phyloP scores from a whole-genome alignment of 2,888 invertebrate genomes.

The Nomada ferruginata region DNA sequence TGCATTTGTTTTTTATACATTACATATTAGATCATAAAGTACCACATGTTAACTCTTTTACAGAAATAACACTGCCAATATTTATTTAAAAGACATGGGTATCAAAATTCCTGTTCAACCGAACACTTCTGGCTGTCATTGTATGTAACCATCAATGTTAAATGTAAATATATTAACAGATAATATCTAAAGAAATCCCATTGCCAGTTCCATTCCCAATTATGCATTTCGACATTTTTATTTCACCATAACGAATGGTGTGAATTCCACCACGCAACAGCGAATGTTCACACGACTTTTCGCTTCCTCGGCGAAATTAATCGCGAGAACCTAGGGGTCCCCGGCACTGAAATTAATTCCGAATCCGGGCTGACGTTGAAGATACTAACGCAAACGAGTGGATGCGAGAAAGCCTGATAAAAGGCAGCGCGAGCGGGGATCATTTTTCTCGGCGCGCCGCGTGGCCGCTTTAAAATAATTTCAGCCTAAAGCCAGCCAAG shows the following conservation, averaged over 20 bases:
- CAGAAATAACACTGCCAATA: no score
- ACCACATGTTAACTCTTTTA: no score
- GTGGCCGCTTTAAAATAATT: constrained; percentile 52
- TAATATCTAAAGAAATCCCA: background rate
- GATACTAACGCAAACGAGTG: constrained; percentile 2
- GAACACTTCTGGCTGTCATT: no score
- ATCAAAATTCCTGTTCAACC: no score
- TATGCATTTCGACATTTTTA: background rate
- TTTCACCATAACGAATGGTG: background rate
- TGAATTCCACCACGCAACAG: no score
- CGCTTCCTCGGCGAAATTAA: background rate
- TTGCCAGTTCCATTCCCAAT: background rate
- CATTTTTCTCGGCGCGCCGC: constrained; percentile 26
- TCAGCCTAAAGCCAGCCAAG: constrained; percentile 31
- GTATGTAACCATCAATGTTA: no score
- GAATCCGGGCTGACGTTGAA: background rate
- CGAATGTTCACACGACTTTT: background rate
- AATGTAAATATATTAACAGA: no score
- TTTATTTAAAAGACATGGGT: no score
- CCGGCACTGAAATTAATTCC: background rate
- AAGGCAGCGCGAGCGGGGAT: background rate
- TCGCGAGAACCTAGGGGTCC: background rate
- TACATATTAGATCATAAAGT: no score
- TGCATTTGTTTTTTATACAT: no score
- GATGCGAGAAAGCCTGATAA: constrained; percentile 15